phyloP scores from a whole-genome alignment of 1,140 invertebrate species.

The Philotrypesis tridentata region DNA sequence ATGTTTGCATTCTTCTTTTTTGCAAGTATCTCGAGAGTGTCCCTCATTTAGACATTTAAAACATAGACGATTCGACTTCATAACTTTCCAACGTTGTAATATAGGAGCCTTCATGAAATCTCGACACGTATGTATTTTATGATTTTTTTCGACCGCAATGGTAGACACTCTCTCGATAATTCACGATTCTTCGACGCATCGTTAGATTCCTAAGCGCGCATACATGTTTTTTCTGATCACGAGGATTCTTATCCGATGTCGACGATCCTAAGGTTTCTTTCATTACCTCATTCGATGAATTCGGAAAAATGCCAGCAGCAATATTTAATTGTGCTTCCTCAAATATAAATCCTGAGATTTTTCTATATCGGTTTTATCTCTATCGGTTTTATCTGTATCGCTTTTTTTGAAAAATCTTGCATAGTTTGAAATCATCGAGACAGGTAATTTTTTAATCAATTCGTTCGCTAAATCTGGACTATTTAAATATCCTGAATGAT shows the following conservation, averaged over 20 bases:
- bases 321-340: background rate
- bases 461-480: background rate
- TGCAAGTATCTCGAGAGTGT: background rate
- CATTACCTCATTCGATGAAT: background rate
- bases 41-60: background rate
- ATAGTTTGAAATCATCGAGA: background rate
- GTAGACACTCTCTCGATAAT: too few relatives aligned
- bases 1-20: background rate
- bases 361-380: background rate
- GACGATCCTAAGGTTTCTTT: background rate
- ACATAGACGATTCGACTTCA: background rate
- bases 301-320: background rate
- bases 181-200: background rate
- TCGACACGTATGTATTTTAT: background rate
- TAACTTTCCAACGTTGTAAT: background rate
- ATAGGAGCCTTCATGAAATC: background rate
- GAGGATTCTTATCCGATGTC: background rate
- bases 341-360: constrained; percentile 1
- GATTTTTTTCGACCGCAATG: background rate
- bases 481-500: background rate
- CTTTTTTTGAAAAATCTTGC: background rate
- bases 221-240: background rate
- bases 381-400: too few relatives aligned
- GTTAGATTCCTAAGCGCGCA: background rate
- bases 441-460: background rate